Conservation (phyloP, 2,797 vertebrate genomes). For the Clarias laeviceps region DNA sequence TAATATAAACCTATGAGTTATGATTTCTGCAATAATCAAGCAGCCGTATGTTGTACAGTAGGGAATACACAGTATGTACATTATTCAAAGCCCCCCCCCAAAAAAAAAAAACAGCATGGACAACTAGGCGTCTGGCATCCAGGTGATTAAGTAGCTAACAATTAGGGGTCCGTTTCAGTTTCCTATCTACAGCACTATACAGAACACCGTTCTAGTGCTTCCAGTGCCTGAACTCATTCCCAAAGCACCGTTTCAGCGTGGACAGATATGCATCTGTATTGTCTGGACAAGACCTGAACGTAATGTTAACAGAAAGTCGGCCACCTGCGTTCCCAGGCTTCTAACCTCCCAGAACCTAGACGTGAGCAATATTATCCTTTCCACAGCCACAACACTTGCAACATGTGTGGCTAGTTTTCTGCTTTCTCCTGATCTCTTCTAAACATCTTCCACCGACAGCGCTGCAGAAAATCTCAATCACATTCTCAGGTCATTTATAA, state of each 20-base stretch:
- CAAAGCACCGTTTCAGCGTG: background rate
- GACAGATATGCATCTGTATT: background rate
- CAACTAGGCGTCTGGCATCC: background rate
- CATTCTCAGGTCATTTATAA: background rate
- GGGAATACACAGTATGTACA: background rate
- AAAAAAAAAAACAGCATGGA: background rate
- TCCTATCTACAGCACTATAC: background rate
- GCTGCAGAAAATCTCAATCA: background rate
- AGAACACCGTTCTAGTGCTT: background rate
- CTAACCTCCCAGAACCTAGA: conserved; percentile 14
- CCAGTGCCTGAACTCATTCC: background rate
- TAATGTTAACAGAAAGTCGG: background rate
- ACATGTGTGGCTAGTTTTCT: background rate
- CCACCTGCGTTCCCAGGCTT: background rate
- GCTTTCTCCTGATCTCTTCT: background rate
- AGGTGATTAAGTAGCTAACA: background rate
- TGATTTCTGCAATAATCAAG: too few relatives aligned
- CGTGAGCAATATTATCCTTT: conserved; percentile 1
- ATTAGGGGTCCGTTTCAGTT: background rate
- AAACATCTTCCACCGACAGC: background rate
- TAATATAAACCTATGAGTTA: too few relatives aligned
- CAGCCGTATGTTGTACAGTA: background rate
- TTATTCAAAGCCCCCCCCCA: background rate
- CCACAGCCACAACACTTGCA: background rate
- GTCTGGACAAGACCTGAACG: background rate